These are phyloP conservation scores for Greenwoodochromis staneri DNA, from an alignment of 2,113 vertebrate species.

Conservation along the genomic window DNA sequence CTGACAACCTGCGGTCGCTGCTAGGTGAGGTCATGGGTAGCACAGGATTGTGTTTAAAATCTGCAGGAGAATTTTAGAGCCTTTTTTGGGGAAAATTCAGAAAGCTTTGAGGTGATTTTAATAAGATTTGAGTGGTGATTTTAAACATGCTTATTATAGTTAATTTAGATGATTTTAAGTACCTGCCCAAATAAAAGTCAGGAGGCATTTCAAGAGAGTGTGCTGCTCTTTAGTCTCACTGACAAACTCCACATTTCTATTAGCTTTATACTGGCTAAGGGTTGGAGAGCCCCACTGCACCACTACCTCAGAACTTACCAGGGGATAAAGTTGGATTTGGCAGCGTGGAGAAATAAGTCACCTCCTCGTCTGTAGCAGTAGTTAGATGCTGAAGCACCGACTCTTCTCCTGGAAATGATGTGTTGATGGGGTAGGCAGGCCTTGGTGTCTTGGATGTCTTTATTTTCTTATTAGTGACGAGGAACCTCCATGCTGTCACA, in stretches of 20 bases:
- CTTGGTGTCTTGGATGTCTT: neutral
- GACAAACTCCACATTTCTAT: neutral
- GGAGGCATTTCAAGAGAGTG: neutral
- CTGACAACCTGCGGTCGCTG: neutral
- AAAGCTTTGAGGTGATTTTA: rapidly evolving
- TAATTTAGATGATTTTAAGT: neutral
- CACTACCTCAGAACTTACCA: neutral
- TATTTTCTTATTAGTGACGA: neutral
- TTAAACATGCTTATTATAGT: neutral
- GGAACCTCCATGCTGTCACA: neutral
- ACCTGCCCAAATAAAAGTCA: neutral
- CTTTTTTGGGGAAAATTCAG: rapidly evolving
- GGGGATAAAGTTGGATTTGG: neutral
- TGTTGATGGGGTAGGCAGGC: neutral
- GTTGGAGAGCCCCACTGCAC: neutral
- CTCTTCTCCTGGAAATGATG: neutral
- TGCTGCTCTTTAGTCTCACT: neutral
- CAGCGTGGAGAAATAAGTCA: neutral
- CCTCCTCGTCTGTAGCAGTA: neutral
- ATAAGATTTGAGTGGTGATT: neutral
- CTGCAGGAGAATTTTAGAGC: neutral
- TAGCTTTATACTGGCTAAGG: neutral
- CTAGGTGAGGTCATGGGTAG: neutral
- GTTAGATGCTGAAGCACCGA: neutral
- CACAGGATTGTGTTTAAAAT: neutral